These are phyloP conservation scores for Oscheius sp. DNA, from an alignment of 2,888 invertebrate species.

Conservation along the genomic window DNA sequence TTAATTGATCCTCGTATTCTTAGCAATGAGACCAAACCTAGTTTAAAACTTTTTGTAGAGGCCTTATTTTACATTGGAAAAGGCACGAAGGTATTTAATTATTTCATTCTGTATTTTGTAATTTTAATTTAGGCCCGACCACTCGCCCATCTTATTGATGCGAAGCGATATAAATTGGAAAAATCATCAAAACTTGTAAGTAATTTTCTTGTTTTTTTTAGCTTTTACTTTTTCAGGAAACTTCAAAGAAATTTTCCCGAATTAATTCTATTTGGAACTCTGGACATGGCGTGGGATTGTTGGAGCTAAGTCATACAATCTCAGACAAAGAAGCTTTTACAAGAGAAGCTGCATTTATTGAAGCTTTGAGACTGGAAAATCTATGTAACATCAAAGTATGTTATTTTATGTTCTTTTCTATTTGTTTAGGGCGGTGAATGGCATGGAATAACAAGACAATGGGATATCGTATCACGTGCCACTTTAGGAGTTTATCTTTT, in stretches of 20 bases:
- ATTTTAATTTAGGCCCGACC: constrained; percentile 81
- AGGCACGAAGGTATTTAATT: constrained; percentile 78
- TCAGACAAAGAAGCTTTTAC: constrained; percentile 88
- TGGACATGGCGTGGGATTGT: constrained; percentile 49
- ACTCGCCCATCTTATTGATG: constrained; percentile 90
- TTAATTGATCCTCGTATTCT: constrained; percentile 61
- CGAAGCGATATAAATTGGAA: constrained; percentile 77
- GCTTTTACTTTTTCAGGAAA: constrained; percentile 39
- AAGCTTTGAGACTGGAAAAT: constrained; percentile 80
- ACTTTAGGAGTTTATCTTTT: constrained; percentile 61
- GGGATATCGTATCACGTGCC: constrained; percentile 54
- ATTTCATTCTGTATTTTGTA: not conserved
- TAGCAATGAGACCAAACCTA: constrained; percentile 41
- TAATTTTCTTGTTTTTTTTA: too few species aligned
- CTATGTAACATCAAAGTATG: constrained; percentile 58
- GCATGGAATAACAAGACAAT: constrained; percentile 50
- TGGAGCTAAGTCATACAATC: constrained; percentile 54
- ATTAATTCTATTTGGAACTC: constrained; percentile 52
- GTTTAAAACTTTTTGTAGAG: constrained; percentile 84
- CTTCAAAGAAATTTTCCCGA: constrained; percentile 39
- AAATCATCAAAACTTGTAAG: constrained; percentile 40
- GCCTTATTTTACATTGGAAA: constrained; percentile 96
- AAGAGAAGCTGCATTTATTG: constrained; percentile 93
- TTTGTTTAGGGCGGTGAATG: constrained; percentile 57
- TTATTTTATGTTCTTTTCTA: constrained; percentile 1